Percentiles rank a stretch among this genome's conserved stretches.
phyloP scores from a whole-genome alignment of 2,113 vertebrate genomes.

The Cyprinodon brontotheroides region DNA sequence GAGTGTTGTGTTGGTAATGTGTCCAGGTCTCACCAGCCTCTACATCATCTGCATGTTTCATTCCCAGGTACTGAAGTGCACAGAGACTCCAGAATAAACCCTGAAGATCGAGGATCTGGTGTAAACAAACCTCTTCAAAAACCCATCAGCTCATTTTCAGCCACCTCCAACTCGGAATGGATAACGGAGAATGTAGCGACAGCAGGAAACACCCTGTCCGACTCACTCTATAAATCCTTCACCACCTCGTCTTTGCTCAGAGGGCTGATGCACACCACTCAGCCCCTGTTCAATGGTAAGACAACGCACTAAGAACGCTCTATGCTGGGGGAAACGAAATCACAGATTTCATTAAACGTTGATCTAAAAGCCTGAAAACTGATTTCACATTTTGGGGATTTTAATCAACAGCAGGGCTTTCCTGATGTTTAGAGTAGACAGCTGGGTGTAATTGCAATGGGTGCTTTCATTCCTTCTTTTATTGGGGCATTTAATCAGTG shows the following conservation, averaged over 20 bases:
- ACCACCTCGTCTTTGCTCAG: constrained; percentile 75
- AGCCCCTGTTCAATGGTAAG: constrained; percentile 92
- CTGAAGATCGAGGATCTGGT: constrained; percentile 2
- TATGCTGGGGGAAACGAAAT: background rate
- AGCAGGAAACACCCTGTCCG: constrained; percentile 54
- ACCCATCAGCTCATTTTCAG: constrained; percentile 75
- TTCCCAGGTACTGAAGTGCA: constrained; percentile 19
- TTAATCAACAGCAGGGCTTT: background rate
- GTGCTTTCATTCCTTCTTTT: constrained; percentile 32
- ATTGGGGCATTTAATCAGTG: constrained; percentile 24
- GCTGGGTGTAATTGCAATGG: constrained; percentile 28
- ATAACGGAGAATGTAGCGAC: constrained; percentile 31
- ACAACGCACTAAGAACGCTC: constrained; percentile 3
- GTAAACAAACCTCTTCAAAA: constrained; percentile 55
- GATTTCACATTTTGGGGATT: background rate
- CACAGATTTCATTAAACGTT: background rate
- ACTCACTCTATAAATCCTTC: constrained; percentile 55
- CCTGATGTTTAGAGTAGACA: constrained; percentile 3
- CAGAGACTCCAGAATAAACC: background rate
- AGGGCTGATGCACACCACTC: constrained; percentile 87
- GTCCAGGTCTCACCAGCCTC: too few species aligned
- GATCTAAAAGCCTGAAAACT: background rate
- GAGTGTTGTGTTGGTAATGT: background rate
- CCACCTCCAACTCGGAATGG: constrained; percentile 74
- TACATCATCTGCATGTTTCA: background rate